These are phyloP conservation scores for Microplitis manilae DNA, from an alignment of 2,888 invertebrate genomes.

Conservation along the genomic window DNA sequence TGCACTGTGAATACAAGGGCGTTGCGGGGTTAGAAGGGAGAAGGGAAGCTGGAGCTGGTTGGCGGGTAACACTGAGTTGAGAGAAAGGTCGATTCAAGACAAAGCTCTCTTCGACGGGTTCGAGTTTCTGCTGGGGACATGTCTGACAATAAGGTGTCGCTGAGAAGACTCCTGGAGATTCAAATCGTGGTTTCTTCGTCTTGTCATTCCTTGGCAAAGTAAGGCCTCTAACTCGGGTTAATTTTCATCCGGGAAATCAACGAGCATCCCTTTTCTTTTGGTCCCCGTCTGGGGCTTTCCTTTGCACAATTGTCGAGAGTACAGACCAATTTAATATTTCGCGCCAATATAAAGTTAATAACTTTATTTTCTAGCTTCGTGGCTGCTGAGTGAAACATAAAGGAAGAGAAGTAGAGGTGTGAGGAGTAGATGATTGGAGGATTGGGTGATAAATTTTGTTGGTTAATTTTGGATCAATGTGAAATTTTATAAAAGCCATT, in stretches of 20 bases:
- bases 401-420: too few relatives aligned
- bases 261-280: neutral
- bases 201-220: conserved; percentile 4
- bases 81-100: conserved; percentile 26
- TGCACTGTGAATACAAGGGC: conserved; percentile 26
- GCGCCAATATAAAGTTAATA: neutral
- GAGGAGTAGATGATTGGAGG: too few relatives aligned
- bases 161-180: conserved; percentile 17
- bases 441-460: neutral
- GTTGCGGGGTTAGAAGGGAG: conserved; percentile 4
- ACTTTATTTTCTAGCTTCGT: neutral
- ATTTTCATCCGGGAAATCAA: neutral
- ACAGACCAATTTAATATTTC: too few relatives aligned
- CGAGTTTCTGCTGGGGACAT: conserved; percentile 34
- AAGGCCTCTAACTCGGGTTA: neutral
- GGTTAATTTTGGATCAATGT: neutral
- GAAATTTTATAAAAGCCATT: neutral
- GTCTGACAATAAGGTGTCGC: conserved; percentile 34
- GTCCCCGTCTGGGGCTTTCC: neutral
- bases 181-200: conserved; percentile 16
- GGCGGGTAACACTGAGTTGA: conserved; percentile 2
- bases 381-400: neutral
- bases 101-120: conserved; percentile 34
- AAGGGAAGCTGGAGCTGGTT: conserved; percentile 10
- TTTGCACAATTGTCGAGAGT: neutral